Base-by-base conservation (phyloP, 92 coral and sea anemone genomes). In the Heliopora coerulea region DNA sequence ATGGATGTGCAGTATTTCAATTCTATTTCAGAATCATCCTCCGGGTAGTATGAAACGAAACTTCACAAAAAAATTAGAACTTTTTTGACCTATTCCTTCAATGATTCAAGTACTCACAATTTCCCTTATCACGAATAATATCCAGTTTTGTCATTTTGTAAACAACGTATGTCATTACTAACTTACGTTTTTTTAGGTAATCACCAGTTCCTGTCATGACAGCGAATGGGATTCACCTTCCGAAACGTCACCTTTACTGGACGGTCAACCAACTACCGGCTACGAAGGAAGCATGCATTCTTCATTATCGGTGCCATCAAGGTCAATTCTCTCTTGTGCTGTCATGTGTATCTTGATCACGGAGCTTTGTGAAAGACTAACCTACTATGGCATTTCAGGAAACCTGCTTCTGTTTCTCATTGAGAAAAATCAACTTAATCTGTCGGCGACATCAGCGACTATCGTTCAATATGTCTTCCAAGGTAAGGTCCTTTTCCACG, bases 341-440 rank as follows among this genome's bases (percentile, higher is more conserved):
- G 52, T 70, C 1, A 20, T 89, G n/a, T 89, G 92, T 34, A 87
- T 92, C 65, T 83, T 92, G 73, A 37, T 87, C 5, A 92, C 97
- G 5, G 97, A 89, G 85, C 73, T 89, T 0, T 92, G 97, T 73
- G 97, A 91, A 68, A 78, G 93, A 27, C 65, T 92, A 49, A 84
- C 92, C 1, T 92, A 83, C 72, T 89, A 89, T 81, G 97, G 97
- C 3, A 59, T 89, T 34, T 75, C 84, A 3, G 96, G 92, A 35
- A 92, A 92, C 57, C 74, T 89, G 27, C 80, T 87, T 54, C 73
- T 88, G 28, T 85, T 92, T 83, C 80, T 79, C 54, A 70, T 48
- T 20, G 49, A 70, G 1, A 61, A 40, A 19, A 83, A 81, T 46
- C 72, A 56, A 49, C 69, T 92, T 31, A 27, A 60, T 0, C 63